Evolutionary conservation across 1,140 invertebrate species (phyloP).

Genomic region (Campodea augens): DNA sequence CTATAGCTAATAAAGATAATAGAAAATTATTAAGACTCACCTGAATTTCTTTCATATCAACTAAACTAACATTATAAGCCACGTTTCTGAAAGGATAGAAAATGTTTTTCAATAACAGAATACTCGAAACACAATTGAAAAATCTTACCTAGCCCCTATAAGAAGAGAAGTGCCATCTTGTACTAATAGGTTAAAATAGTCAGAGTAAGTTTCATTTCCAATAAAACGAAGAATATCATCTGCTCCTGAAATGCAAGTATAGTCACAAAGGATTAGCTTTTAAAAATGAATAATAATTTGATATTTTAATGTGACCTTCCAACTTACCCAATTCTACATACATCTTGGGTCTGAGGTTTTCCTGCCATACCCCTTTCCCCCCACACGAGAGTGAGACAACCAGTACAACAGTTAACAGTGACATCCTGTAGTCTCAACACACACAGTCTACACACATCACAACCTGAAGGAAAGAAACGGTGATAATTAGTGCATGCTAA

Average conservation of each 20-base stretch:
- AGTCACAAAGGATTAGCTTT: too few relatives aligned
- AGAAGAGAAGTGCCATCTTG: neutral
- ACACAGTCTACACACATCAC: too few relatives aligned
- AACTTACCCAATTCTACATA: constrained; percentile 67
- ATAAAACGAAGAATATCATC: neutral
- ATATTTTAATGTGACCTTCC: neutral
- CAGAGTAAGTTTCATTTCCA: neutral
- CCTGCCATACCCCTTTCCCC: constrained; percentile 43
- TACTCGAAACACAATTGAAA: neutral
- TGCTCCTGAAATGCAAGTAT: too few relatives aligned
- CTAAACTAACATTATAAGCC: neutral
- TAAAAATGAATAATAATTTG: too few relatives aligned
- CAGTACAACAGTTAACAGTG: too few relatives aligned
- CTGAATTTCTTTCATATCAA: neutral
- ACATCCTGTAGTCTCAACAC: too few relatives aligned
- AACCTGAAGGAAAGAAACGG: too few relatives aligned
- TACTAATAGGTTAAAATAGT: neutral
- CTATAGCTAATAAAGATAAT: too few relatives aligned
- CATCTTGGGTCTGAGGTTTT: constrained; percentile 68
- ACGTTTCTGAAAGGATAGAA: neutral
- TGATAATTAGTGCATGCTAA: too few relatives aligned
- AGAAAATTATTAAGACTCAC: too few relatives aligned
- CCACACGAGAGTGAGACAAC: too few relatives aligned
- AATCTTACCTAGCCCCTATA: neutral
- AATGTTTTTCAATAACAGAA: neutral